These are phyloP conservation scores for Paedocypris sp. DNA, from an alignment of 2,113 vertebrate species.

Conservation along the genomic window DNA sequence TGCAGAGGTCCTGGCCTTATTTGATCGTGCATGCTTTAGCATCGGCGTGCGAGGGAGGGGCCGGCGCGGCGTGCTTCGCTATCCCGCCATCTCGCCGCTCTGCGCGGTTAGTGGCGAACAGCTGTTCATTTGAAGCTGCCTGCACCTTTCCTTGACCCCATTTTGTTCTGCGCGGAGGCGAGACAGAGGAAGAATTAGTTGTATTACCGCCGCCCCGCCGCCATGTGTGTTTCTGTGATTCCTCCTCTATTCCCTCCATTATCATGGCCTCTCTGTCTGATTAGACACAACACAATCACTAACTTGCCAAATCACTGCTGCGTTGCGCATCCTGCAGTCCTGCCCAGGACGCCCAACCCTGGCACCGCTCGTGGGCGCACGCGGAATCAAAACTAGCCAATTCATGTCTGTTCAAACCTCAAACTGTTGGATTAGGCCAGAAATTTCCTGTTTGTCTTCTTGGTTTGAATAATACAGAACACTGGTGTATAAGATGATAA, in stretches of 20 bases:
- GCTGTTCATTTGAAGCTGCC: conserved; percentile 83
- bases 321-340: conserved; percentile 70
- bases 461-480: too few species aligned
- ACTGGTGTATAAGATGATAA: too few species aligned
- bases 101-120: conserved; percentile 65
- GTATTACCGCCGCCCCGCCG: conserved; percentile 81
- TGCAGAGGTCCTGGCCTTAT: conserved; percentile 63
- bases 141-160: conserved; percentile 89
- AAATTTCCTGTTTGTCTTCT: too few species aligned
- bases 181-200: conserved; percentile 95
- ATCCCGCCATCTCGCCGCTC: conserved; percentile 55
- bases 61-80: conserved; percentile 28
- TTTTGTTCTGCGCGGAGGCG: conserved; percentile 71
- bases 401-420: too few species aligned
- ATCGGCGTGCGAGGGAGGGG: conserved; percentile 37
- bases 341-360: conserved; percentile 49
- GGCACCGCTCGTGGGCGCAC: neutral
- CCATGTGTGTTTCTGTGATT: conserved; percentile 89
- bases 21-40: conserved; percentile 63
- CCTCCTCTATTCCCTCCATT: conserved; percentile 98
- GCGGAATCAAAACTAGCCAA: too few species aligned
- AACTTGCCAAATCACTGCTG: conserved; percentile 99
- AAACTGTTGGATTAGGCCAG: too few species aligned
- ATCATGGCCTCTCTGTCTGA: conserved; percentile 91
- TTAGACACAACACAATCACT: conserved; percentile 95